Conservation (phyloP, 1,140 invertebrate species). For the Drusus annulatus region DNA sequence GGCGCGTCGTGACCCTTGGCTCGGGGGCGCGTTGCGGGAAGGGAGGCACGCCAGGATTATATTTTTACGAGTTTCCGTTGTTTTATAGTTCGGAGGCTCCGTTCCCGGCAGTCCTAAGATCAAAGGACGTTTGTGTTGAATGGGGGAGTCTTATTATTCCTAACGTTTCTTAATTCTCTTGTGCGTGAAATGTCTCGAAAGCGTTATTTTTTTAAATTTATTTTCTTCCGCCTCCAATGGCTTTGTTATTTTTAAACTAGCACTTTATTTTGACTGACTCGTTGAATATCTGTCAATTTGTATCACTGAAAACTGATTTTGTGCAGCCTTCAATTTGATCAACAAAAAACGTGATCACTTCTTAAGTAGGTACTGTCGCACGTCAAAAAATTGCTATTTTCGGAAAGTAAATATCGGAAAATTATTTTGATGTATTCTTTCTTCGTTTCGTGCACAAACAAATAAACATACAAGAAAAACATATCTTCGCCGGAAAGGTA, state of each 20-base stretch:
- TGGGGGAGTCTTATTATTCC: constrained; percentile 40
- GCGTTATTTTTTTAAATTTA: not conserved
- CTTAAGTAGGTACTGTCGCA: too few relatives aligned
- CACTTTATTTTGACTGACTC: too few relatives aligned
- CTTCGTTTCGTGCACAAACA: not conserved
- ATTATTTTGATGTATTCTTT: not conserved
- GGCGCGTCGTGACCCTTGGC: too few relatives aligned
- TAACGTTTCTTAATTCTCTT: constrained; percentile 19
- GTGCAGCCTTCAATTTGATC: too few relatives aligned
- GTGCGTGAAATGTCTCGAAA: constrained; percentile 13
- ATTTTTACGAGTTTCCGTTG: constrained; percentile 59
- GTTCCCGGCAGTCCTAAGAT: constrained; percentile 16
- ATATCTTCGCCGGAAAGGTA: too few relatives aligned
- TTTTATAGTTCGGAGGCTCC: constrained; percentile 49
- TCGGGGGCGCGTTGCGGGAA: not conserved
- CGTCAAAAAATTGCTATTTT: too few relatives aligned
- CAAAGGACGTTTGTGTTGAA: constrained; percentile 42
- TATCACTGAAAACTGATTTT: too few relatives aligned
- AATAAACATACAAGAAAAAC: not conserved
- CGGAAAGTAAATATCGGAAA: too few relatives aligned
- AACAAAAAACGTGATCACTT: too few relatives aligned
- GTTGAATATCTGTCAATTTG: too few relatives aligned
- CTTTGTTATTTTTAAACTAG: too few relatives aligned
- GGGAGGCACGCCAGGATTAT: constrained; percentile 45
- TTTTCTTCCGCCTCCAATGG: too few relatives aligned